phyloP scores from a whole-genome alignment of 1,140 invertebrate genomes.

The Rhopalosiphum maidis region DNA sequence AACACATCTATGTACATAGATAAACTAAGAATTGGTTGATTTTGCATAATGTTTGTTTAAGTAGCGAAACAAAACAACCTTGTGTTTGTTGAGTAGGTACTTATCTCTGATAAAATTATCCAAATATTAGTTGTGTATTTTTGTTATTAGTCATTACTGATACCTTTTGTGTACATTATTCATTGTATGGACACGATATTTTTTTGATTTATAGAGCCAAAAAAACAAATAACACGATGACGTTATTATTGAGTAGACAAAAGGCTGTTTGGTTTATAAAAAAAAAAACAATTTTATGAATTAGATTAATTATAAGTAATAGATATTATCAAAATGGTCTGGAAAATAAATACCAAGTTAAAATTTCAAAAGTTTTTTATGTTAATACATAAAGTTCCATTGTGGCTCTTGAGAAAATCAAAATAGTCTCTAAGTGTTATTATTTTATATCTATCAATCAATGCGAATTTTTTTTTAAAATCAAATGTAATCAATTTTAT shows the following conservation, averaged over 20 bases:
- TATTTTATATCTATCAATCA: neutral
- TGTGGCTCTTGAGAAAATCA: neutral
- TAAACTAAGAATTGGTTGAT: neutral
- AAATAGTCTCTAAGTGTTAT: neutral
- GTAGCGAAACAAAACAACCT: neutral
- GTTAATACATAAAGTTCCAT: neutral
- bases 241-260: too few species aligned
- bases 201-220: neutral
- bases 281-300: neutral
- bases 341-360: neutral
- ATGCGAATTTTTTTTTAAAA: neutral
- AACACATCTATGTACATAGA: neutral
- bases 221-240: neutral
- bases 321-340: neutral
- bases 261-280: neutral
- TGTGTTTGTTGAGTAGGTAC: neutral
- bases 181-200: neutral
- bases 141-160: neutral
- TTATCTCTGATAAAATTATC: neutral
- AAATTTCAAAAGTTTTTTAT: neutral
- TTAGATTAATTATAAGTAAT: neutral
- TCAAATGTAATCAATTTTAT: neutral
- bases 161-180: neutral
- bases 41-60: neutral
- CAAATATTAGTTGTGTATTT: neutral